A percentile compares a stretch with the other conserved stretches of the same genome.
Evolutionary conservation across 2,888 invertebrate genomes (phyloP).

Genomic region (Pseudoips prasinana): DNA sequence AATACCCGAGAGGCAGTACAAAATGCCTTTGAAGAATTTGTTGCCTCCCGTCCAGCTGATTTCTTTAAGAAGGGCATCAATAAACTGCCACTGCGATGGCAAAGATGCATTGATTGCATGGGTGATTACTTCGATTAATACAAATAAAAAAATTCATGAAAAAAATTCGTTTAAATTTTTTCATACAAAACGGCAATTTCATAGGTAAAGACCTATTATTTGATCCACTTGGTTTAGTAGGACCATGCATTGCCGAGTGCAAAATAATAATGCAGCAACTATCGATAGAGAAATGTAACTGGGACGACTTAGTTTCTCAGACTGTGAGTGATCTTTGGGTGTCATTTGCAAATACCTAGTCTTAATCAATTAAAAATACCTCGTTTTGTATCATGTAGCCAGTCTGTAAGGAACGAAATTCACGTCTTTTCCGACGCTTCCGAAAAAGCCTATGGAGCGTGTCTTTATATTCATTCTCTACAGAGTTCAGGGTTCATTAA

Average conservation of each 20-base stretch:
- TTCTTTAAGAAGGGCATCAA: no score
- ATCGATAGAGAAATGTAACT: constrained; percentile 20
- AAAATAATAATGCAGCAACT: constrained; percentile 27
- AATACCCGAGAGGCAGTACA: no score
- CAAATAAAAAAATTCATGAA: no score
- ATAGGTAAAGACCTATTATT: no score
- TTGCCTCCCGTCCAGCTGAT: no score
- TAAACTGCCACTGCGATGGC: no score
- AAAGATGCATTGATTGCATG: no score
- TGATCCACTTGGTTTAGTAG: constrained; percentile 23
- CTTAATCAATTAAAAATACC: constrained; percentile 20
- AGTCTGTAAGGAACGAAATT: constrained; percentile 9
- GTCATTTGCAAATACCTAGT: constrained; percentile 3
- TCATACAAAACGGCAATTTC: no score
- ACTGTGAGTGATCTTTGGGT: constrained; percentile 1
- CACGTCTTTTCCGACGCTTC: constrained; percentile 30
- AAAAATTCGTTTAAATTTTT: no score
- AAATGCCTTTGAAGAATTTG: no score
- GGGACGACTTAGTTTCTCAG: constrained; percentile 23
- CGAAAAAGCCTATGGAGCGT: constrained; percentile 21
- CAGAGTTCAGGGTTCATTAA: background rate
- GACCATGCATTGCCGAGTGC: constrained; percentile 22
- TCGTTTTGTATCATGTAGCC: constrained; percentile 11
- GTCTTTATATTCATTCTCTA: constrained; percentile 18
- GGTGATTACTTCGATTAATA: no score